These are phyloP conservation scores for Holocentrus rufus DNA, from an alignment of 2,797 vertebrate species.

Conservation along the genomic window DNA sequence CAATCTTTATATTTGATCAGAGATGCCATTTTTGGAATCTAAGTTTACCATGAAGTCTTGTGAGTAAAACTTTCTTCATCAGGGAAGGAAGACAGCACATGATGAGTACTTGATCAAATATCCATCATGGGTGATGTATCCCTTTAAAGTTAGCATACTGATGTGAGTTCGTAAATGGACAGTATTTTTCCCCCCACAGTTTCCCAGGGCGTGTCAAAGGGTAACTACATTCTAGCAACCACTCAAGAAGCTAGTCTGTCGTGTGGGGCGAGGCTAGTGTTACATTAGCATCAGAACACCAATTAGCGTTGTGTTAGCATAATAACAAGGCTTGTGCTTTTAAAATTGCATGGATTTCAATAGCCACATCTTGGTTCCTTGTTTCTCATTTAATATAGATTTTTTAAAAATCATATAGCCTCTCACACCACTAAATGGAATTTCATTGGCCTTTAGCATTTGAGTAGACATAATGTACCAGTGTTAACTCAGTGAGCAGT, in stretches of 20 bases:
- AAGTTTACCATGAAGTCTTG: too few relatives aligned
- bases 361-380: constrained; percentile 60
- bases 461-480: not conserved
- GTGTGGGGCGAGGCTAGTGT: constrained; percentile 33
- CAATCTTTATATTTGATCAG: too few relatives aligned
- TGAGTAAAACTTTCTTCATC: too few relatives aligned
- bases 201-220: constrained; percentile 63
- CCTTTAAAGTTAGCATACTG: not conserved
- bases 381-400: constrained; percentile 14
- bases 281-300: constrained; percentile 36
- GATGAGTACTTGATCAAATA: too few relatives aligned
- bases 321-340: constrained; percentile 41
- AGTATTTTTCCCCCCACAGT: constrained; percentile 56
- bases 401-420: constrained; percentile 16
- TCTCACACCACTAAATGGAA: constrained; percentile 30
- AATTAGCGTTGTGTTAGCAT: constrained; percentile 17
- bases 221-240: constrained; percentile 46
- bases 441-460: not conserved
- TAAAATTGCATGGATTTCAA: constrained; percentile 54
- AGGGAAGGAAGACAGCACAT: too few relatives aligned
- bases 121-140: too few relatives aligned
- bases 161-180: constrained; percentile 27
- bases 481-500: not conserved
- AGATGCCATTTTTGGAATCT: too few relatives aligned
- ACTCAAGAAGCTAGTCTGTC: constrained; percentile 32